A percentile compares a stretch with the other conserved stretches of the same genome.
Conservation (phyloP, 2,113 vertebrate genomes). For the Pelvicachromis taeniatus region DNA sequence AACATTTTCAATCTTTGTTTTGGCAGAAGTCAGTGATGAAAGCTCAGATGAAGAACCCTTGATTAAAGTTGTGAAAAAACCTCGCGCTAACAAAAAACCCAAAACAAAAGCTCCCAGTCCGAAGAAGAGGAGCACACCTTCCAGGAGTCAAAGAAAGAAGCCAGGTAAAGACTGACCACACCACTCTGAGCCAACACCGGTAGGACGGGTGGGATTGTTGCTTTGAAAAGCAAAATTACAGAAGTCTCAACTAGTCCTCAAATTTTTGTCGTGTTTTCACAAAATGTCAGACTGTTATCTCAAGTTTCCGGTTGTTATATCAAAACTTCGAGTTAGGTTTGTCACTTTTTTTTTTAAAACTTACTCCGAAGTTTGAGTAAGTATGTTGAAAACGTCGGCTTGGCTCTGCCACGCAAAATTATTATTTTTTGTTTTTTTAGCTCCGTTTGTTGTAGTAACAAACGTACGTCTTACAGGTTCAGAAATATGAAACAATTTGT, state of each 20-base stretch:
- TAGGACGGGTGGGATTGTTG: background rate
- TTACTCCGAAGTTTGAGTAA: background rate
- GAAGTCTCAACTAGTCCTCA: too few species aligned
- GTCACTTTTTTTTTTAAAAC: too few species aligned
- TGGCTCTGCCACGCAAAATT: background rate
- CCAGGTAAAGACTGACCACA: background rate
- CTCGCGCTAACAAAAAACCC: background rate
- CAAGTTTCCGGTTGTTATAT: too few species aligned
- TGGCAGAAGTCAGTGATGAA: slow-evolving; percentile 13
- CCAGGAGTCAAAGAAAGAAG: slow-evolving; percentile 1
- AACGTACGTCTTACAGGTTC: background rate
- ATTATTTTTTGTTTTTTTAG: rapidly evolving
- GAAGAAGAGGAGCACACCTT: background rate
- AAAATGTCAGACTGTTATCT: too few species aligned
- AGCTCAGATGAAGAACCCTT: slow-evolving; percentile 55
- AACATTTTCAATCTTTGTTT: background rate
- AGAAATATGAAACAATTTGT: background rate
- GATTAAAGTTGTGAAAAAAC: slow-evolving; percentile 19
- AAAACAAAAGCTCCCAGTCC: background rate
- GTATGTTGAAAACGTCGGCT: background rate
- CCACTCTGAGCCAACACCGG: background rate
- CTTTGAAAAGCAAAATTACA: too few species aligned
- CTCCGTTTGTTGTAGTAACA: background rate
- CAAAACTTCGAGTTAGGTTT: too few species aligned
- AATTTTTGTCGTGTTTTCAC: too few species aligned